A percentile compares a stretch with the other conserved stretches of the same genome.
Conservation (phyloP, 1,140 invertebrate genomes). For the Antheraea pernyi region DNA sequence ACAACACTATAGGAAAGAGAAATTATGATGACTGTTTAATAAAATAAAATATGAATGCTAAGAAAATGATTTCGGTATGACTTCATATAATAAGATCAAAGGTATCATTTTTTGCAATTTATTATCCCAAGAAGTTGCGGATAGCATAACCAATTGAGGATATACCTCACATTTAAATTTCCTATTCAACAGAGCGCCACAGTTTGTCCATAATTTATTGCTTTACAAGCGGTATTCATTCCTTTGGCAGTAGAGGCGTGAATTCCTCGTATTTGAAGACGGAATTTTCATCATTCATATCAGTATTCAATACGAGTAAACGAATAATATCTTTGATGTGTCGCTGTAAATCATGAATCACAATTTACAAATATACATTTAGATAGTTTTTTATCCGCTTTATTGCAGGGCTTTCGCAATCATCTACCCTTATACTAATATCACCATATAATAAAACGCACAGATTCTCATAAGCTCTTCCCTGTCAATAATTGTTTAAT, state of each 20-base stretch:
- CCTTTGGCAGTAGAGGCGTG: background rate
- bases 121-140: background rate
- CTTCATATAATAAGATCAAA: background rate
- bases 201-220: slow-evolving; percentile 3
- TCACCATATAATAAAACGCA: slow-evolving; percentile 55
- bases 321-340: background rate
- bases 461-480: slow-evolving; percentile 68
- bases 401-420: slow-evolving; percentile 29
- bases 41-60: background rate
- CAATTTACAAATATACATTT: slow-evolving; percentile 28
- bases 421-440: slow-evolving; percentile 68
- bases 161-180: background rate
- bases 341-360: slow-evolving; percentile 2
- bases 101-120: background rate
- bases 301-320: slow-evolving; percentile 1
- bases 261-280: background rate
- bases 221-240: background rate
- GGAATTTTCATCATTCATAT: background rate
- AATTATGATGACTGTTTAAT: slow-evolving; percentile 12
- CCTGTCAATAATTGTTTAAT: slow-evolving; percentile 44
- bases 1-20: slow-evolving; percentile 5
- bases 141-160: slow-evolving; percentile 2
- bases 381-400: slow-evolving; percentile 5
- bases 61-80: background rate
- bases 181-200: slow-evolving; percentile 3